phyloP scores from a whole-genome alignment of 2,888 invertebrate genomes.

The Xanthostigma xanthostigma region DNA sequence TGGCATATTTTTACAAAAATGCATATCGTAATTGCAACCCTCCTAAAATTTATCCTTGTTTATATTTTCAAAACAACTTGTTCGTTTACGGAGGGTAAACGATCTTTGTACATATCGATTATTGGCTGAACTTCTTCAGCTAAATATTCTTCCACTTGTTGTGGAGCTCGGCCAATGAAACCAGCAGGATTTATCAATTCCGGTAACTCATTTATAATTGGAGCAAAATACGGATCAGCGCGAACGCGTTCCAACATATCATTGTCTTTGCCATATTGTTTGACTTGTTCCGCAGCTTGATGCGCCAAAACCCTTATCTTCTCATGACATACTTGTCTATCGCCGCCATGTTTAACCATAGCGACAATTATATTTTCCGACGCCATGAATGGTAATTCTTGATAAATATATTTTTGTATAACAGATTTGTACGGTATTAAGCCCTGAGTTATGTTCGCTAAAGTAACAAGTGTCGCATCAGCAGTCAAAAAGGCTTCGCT shows the following conservation, averaged over 20 bases:
- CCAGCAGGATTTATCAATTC: slow-evolving; percentile 67
- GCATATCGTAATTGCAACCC: too few species aligned
- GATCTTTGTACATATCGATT: slow-evolving; percentile 42
- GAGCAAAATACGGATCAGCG: too few species aligned
- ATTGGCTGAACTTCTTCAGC: slow-evolving; percentile 66
- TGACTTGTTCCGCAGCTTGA: too few species aligned
- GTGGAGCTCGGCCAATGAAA: slow-evolving; percentile 79
- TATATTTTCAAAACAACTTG: slow-evolving; percentile 33
- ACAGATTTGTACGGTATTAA: slow-evolving; percentile 93
- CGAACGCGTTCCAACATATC: too few species aligned
- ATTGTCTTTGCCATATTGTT: too few species aligned
- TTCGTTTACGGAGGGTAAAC: slow-evolving; percentile 27
- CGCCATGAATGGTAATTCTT: slow-evolving; percentile 93
- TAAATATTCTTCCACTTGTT: slow-evolving; percentile 78
- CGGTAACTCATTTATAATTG: too few species aligned
- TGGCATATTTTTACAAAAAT: too few species aligned
- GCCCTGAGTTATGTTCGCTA: slow-evolving; percentile 89
- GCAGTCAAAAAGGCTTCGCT: too few species aligned
- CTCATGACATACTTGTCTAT: too few species aligned
- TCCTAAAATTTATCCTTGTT: too few species aligned
- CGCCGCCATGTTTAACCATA: slow-evolving; percentile 95
- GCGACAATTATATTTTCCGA: slow-evolving; percentile 97
- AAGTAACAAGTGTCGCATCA: slow-evolving; percentile 73
- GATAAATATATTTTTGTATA: slow-evolving; percentile 60
- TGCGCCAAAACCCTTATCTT: too few species aligned